Evolutionary conservation across 2,888 invertebrate genomes (phyloP).

Genomic region (Ornithoptera alexandrae): DNA sequence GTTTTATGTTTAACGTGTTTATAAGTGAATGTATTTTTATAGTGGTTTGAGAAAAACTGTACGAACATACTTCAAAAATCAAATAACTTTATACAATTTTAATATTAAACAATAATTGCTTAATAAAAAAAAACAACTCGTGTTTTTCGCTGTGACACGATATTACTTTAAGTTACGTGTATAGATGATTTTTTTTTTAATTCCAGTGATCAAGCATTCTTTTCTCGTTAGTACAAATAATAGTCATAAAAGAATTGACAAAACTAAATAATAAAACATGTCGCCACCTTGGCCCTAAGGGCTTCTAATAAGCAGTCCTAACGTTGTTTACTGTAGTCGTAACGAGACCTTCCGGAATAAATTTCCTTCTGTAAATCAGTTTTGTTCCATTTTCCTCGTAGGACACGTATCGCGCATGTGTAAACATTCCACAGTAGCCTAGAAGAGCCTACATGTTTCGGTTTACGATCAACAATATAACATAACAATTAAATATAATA

Average conservation of each 20-base stretch:
- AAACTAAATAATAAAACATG: slow-evolving; percentile 26
- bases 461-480: slow-evolving; percentile 9
- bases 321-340: slow-evolving; percentile 23
- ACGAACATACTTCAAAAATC: too few species aligned
- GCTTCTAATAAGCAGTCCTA: slow-evolving; percentile 19
- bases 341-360: slow-evolving; percentile 28
- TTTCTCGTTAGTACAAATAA: background rate
- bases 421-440: background rate
- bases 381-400: slow-evolving; percentile 25
- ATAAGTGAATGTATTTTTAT: too few species aligned
- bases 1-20: too few species aligned
- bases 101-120: too few species aligned
- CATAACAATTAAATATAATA: slow-evolving; percentile 1
- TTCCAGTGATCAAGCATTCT: background rate
- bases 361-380: slow-evolving; percentile 29
- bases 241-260: slow-evolving; percentile 1
- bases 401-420: slow-evolving; percentile 15
- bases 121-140: too few species aligned
- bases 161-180: background rate
- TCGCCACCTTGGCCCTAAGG: slow-evolving; percentile 23
- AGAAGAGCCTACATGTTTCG: slow-evolving; percentile 19
- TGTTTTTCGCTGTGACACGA: too few species aligned
- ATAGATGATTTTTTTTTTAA: background rate
- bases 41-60: too few species aligned
- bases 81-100: too few species aligned